Base-by-base conservation (phyloP, 1,140 invertebrate genomes). In the Dendroctonus valens region DNA sequence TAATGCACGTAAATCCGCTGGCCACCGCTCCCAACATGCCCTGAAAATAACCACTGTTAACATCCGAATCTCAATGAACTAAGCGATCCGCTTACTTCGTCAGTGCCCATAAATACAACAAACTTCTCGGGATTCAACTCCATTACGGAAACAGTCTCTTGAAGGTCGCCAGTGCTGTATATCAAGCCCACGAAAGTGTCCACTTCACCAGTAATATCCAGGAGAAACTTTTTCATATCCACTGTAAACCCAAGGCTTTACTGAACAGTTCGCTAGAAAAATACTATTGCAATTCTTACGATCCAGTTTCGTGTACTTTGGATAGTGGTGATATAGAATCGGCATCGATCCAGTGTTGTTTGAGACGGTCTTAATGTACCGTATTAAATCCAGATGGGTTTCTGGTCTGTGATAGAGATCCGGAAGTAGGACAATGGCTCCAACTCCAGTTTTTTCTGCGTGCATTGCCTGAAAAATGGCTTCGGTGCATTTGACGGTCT, bases 311-410 rank as follows among this genome's bases (percentile, higher is more conserved):
- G 86, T 87, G 70, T 86, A 83, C 41, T 81, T 80, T 4, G 91
- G 90, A 73, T 91, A 86, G 70, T 93, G 90, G 73, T 94, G 94
- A 72, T 92, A 92, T 6, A 91, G 81, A 14, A 94, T 82, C 0
- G 91, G 91, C 5, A 87, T 85, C 11, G 86, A 86, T 5, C 89
- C 86, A 0, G 91, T 91, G 26, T 86, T 85, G 8, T 83, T 77
- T 1, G 87, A 82, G 7, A 94, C 81, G 26, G 83, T 71, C 70
- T 83, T 82, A 48, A 93, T 82, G 77, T 93, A 93, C 52, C 83
- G 76, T 1, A 90, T 85, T 49, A 93, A 75, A 49, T 89, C 83
- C 8, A 84, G 77, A 1, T 85, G 81, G 48, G 78, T 84, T 7
- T 76, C 75, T 11, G 91, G 91, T 74, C 87, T 90, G 73, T 88